A percentile compares a stretch with the other conserved stretches of the same genome.
Evolutionary conservation across 2,888 invertebrate genomes (phyloP).

Genomic region (Oscheius sp.): DNA sequence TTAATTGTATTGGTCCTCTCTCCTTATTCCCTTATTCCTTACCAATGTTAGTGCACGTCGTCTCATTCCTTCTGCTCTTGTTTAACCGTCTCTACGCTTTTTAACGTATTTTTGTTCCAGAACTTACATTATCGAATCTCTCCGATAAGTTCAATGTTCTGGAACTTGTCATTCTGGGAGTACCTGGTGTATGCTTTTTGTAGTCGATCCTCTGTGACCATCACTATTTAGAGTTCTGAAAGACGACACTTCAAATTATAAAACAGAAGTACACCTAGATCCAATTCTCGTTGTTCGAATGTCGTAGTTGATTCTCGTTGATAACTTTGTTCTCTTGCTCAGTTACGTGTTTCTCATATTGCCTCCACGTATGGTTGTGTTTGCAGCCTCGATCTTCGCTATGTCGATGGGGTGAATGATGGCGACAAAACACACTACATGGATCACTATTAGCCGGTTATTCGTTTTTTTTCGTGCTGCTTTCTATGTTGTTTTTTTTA

Average conservation of each 20-base stretch:
- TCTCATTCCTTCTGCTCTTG: background rate
- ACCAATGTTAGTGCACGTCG: background rate
- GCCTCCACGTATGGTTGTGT: constrained; percentile 17
- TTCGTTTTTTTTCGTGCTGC: background rate
- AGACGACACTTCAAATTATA: constrained; percentile 34
- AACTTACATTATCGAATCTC: background rate
- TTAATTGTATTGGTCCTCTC: background rate
- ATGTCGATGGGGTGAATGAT: constrained; percentile 10
- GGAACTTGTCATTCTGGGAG: constrained; percentile 2
- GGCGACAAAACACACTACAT: constrained; percentile 26
- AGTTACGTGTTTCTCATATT: constrained; percentile 12
- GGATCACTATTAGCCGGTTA: constrained; percentile 29
- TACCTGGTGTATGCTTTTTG: constrained; percentile 3
- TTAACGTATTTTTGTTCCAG: constrained; percentile 4
- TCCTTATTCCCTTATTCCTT: background rate
- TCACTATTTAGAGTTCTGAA: constrained; percentile 23
- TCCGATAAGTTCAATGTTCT: background rate
- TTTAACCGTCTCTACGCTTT: background rate
- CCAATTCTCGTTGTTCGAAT: constrained; percentile 47
- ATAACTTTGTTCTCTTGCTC: constrained; percentile 11
- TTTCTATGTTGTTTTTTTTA: background rate
- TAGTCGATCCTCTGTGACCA: background rate
- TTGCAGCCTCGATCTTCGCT: constrained; percentile 27
- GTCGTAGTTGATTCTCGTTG: constrained; percentile 10
- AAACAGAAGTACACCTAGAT: constrained; percentile 56